Percentiles rank a stretch among this genome's conserved stretches.
Evolutionary conservation across 1,140 invertebrate species (phyloP).

Genomic region (Tenebrio molitor): DNA sequence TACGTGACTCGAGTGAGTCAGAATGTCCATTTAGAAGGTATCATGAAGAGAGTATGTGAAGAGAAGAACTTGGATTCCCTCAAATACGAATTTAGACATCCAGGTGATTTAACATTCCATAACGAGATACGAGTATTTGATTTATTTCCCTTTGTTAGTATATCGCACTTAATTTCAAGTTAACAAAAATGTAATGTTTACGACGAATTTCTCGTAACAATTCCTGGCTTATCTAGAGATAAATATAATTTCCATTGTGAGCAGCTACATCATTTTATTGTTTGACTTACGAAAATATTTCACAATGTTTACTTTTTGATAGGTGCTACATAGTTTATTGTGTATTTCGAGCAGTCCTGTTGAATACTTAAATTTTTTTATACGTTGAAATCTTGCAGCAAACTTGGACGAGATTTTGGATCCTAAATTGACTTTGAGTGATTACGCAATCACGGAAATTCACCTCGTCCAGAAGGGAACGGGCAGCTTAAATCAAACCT

Average conservation of each 20-base stretch:
- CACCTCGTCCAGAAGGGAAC: conserved; percentile 72
- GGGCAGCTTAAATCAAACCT: conserved; percentile 67
- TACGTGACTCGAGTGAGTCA: conserved; percentile 82
- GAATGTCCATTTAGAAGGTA: conserved; percentile 75
- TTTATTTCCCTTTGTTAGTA: too few species aligned
- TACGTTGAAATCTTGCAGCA: conserved; percentile 68
- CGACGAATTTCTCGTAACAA: background rate
- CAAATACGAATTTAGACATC: conserved; percentile 85
- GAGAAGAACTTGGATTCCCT: conserved; percentile 83
- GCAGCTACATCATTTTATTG: conserved; percentile 27
- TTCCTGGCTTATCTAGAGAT: conserved; percentile 32
- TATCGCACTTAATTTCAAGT: too few species aligned
- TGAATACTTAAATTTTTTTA: too few species aligned
- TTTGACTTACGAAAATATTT: conserved; percentile 28
- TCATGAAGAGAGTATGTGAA: conserved; percentile 81
- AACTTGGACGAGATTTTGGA: conserved; percentile 75
- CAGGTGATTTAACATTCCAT: conserved; percentile 69
- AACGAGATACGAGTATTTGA: too few species aligned
- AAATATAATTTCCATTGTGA: conserved; percentile 1
- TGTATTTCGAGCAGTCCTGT: conserved; percentile 31
- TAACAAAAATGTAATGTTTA: conserved; percentile 4
- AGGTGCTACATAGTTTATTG: conserved; percentile 23
- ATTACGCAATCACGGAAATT: conserved; percentile 78
- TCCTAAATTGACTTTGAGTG: conserved; percentile 71
- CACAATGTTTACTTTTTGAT: conserved; percentile 25